These are phyloP conservation scores for Scrobipalpa atriplicella DNA, from an alignment of 2,888 invertebrate genomes.

Conservation along the genomic window DNA sequence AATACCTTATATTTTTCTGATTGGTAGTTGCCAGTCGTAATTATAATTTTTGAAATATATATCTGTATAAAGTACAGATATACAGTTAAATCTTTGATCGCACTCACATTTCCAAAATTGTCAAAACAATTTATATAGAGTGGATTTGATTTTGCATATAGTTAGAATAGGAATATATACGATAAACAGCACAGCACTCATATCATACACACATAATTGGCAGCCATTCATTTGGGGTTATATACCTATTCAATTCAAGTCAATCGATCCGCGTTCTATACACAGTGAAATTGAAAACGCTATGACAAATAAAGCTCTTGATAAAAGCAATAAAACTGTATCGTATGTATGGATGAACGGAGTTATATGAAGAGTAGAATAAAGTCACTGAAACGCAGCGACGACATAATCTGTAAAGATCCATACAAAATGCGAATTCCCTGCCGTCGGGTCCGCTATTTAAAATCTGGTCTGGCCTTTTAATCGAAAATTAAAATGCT, in stretches of 20 bases:
- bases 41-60: not conserved
- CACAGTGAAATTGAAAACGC: not conserved
- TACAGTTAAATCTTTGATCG: not conserved
- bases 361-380: not conserved
- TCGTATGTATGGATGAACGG: too few species aligned
- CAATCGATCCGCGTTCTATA: not conserved
- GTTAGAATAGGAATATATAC: not conserved
- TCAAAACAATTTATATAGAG: slow-evolving; percentile 21
- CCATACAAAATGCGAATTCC: too few species aligned
- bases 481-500: too few species aligned
- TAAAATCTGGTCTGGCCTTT: too few species aligned
- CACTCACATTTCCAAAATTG: slow-evolving; percentile 22
- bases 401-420: too few species aligned
- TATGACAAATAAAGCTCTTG: not conserved
- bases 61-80: not conserved
- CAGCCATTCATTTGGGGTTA: not conserved
- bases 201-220: slow-evolving; percentile 12
- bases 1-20: not conserved
- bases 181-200: slow-evolving; percentile 2
- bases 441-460: too few species aligned
- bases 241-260: too few species aligned
- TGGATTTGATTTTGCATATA: not conserved
- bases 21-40: not conserved
- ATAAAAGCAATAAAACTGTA: too few species aligned
- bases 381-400: not conserved